Conservation (phyloP, 2,797 vertebrate species). For the Xenentodon cancila region DNA sequence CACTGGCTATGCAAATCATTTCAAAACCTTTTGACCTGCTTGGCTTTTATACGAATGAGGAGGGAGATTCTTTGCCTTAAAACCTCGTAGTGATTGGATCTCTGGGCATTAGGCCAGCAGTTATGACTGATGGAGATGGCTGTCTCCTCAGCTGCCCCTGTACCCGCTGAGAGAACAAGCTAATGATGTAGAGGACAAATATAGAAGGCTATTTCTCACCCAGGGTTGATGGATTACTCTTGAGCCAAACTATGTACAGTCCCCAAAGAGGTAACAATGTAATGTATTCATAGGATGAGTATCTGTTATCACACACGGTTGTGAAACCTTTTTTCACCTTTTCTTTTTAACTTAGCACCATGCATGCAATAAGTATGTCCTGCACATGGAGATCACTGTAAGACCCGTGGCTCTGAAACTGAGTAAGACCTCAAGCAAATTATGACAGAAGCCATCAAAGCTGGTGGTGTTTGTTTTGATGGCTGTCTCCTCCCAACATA, state of each 20-base stretch:
- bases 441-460: slow-evolving; percentile 65
- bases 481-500: slow-evolving; percentile 72
- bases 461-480: slow-evolving; percentile 74
- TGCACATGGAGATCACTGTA: slow-evolving; percentile 46
- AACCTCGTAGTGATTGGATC: slow-evolving; percentile 95
- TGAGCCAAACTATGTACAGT: slow-evolving; percentile 88
- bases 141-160: slow-evolving; percentile 92
- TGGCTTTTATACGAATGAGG: slow-evolving; percentile 92
- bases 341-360: slow-evolving; percentile 30
- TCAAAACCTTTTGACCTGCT: slow-evolving; percentile 93
- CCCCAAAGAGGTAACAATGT: slow-evolving; percentile 75
- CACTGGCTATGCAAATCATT: slow-evolving; percentile 93
- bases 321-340: slow-evolving; percentile 47
- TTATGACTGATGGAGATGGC: slow-evolving; percentile 90
- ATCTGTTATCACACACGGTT: slow-evolving; percentile 53
- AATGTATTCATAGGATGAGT: slow-evolving; percentile 56
- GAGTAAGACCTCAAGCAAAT: slow-evolving; percentile 62
- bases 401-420: slow-evolving; percentile 34
- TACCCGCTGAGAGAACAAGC: slow-evolving; percentile 74
- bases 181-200: slow-evolving; percentile 85
- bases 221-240: slow-evolving; percentile 88
- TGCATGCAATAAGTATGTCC: slow-evolving; percentile 22
- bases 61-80: slow-evolving; percentile 91
- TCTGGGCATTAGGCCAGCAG: slow-evolving; percentile 84
- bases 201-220: slow-evolving; percentile 96